Evolutionary conservation across 1,140 invertebrate genomes (phyloP).

Genomic region (Pomacea maculata): DNA sequence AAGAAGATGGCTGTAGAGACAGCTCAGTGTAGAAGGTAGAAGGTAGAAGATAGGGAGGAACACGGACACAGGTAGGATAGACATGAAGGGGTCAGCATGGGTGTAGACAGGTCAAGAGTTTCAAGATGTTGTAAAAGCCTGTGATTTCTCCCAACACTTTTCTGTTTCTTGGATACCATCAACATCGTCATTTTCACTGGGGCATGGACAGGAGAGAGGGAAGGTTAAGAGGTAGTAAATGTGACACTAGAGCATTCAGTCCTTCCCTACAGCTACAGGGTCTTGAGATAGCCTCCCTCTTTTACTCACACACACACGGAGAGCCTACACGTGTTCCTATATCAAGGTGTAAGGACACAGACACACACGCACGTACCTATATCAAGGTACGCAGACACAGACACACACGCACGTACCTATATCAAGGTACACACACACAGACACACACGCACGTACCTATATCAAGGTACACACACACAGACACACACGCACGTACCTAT

Average conservation of each 20-base stretch:
- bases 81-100: too few relatives aligned
- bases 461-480: neutral
- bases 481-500: neutral
- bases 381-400: neutral
- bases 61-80: too few relatives aligned
- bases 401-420: neutral
- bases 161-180: neutral
- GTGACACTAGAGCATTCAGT: too few relatives aligned
- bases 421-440: neutral
- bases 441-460: neutral
- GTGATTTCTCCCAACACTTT: neutral
- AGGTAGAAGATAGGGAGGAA: too few relatives aligned
- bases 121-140: neutral
- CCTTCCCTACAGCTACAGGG: too few relatives aligned
- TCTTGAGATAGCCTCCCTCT: neutral
- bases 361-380: constrained; percentile 9
- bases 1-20: too few relatives aligned
- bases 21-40: too few relatives aligned
- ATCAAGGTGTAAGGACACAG: neutral
- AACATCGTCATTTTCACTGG: too few relatives aligned
- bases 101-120: neutral
- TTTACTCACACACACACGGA: neutral
- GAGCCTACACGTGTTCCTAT: neutral
- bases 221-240: too few relatives aligned
- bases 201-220: too few relatives aligned